These are phyloP conservation scores for Cydia splendana DNA, from an alignment of 1,140 invertebrate genomes.

Conservation along the genomic window DNA sequence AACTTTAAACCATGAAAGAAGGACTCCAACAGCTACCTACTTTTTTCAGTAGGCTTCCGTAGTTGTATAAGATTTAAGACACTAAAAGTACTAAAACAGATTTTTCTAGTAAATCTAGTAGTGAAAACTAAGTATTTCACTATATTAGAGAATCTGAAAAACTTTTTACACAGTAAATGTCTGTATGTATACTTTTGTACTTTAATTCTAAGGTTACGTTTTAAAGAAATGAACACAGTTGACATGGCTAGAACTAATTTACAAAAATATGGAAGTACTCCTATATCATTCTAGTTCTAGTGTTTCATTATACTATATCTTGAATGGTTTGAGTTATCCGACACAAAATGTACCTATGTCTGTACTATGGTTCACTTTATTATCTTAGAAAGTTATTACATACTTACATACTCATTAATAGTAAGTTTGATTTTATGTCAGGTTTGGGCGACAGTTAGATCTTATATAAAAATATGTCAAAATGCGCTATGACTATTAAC, in stretches of 20 bases:
- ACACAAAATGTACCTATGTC: constrained; percentile 32
- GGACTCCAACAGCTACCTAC: too few species aligned
- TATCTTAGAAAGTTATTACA: not conserved
- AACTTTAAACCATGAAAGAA: too few species aligned
- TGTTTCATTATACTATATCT: constrained; percentile 23
- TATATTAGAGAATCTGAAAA: not conserved
- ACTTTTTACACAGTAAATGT: not conserved
- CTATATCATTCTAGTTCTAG: not conserved
- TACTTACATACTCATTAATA: too few species aligned
- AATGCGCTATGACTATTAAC: not conserved
- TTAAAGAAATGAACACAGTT: constrained; percentile 19
- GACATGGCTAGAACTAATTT: not conserved
- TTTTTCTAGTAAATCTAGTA: not conserved
- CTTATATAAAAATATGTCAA: constrained; percentile 7
- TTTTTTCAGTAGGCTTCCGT: too few species aligned
- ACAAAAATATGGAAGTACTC: not conserved
- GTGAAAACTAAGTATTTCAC: not conserved
- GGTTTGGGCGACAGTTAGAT: not conserved
- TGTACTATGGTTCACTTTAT: not conserved
- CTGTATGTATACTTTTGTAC: constrained; percentile 20
- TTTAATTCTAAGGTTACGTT: constrained; percentile 17
- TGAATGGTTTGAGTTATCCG: constrained; percentile 31
- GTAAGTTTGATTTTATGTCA: not conserved
- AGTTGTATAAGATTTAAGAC: too few species aligned
- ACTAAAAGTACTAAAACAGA: too few species aligned